A percentile compares a stretch with the other conserved stretches of the same genome.
phyloP scores from a whole-genome alignment of 2,113 vertebrate genomes.

The Aix galericulata region DNA sequence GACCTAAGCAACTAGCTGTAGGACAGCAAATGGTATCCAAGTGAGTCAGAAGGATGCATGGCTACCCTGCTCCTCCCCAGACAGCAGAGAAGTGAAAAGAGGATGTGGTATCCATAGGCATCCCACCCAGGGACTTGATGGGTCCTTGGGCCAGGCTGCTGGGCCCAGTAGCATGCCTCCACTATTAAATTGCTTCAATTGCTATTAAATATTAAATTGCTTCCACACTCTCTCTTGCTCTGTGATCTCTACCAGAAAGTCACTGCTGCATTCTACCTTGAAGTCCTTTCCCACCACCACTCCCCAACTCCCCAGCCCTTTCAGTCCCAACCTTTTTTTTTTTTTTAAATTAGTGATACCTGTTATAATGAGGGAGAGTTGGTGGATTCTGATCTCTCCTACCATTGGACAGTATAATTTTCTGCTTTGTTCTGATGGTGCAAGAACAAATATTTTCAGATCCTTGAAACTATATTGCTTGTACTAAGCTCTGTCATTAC shows the following conservation, averaged over 20 bases:
- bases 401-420: neutral
- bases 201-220: neutral
- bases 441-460: neutral
- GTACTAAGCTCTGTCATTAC: neutral
- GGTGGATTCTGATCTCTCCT: neutral
- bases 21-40: neutral
- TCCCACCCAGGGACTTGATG: neutral
- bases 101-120: fast-evolving
- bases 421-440: neutral
- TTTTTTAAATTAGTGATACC: neutral
- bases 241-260: neutral
- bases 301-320: too few species aligned
- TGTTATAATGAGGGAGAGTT: neutral
- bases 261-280: neutral
- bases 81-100: neutral
- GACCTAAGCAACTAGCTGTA: neutral
- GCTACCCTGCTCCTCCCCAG: neutral
- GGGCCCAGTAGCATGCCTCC: neutral
- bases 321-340: neutral
- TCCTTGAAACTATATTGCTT: neutral
- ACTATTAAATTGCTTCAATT: neutral
- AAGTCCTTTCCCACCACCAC: neutral
- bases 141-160: neutral
- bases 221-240: neutral
- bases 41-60: neutral